phyloP scores from a whole-genome alignment of 2,797 vertebrate genomes.

The Triplophysa bombifrons region DNA sequence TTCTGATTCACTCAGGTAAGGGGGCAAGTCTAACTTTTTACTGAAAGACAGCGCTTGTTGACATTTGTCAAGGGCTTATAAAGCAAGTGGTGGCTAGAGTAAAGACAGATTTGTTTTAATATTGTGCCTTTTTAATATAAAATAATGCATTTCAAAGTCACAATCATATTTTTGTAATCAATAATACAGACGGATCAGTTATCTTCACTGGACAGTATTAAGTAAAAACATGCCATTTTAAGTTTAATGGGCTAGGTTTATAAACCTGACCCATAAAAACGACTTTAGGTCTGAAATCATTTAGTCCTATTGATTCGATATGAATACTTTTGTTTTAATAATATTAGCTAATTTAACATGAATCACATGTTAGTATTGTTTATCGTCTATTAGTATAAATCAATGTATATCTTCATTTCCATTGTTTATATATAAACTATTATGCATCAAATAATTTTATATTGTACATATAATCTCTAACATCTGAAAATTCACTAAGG shows the following conservation, averaged over 20 bases:
- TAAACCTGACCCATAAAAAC: neutral
- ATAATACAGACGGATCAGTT: neutral
- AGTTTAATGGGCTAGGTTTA: neutral
- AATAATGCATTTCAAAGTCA: neutral
- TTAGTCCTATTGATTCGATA: no score
- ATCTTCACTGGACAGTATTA: neutral
- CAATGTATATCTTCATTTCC: no score
- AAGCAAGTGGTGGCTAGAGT: constrained; percentile 3
- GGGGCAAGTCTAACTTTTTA: constrained; percentile 13
- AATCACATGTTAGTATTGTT: no score
- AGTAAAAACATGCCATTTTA: neutral
- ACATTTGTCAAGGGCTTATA: neutral
- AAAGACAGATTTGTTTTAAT: neutral
- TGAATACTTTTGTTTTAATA: no score
- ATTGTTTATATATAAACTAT: neutral
- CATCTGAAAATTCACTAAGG: no score
- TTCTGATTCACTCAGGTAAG: constrained; percentile 83
- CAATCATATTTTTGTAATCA: neutral
- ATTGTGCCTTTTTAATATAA: neutral
- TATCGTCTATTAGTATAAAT: no score
- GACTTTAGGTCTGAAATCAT: no score
- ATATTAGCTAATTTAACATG: no score
- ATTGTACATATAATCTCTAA: neutral
- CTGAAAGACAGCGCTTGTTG: neutral
- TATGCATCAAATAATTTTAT: neutral